Conservation (phyloP, 2,113 vertebrate genomes). For the Cyrtonyx montezumae region DNA sequence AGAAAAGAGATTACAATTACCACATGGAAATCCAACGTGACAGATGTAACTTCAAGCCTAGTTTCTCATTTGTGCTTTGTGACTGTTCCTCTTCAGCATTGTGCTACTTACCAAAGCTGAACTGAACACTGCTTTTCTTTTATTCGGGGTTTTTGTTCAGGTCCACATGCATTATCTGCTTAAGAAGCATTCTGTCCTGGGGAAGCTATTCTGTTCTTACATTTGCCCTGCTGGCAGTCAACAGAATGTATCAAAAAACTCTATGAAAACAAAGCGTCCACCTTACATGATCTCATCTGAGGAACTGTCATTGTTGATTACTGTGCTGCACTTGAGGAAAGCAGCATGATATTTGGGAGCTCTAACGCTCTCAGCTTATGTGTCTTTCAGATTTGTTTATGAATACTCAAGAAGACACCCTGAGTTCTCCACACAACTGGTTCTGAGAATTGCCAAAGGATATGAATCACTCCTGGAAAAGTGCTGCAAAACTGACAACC, state of each 20-base stretch:
- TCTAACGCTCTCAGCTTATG: not conserved
- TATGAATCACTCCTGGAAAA: constrained; percentile 70
- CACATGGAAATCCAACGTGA: rapidly evolving
- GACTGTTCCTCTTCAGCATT: not conserved
- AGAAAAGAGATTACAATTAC: not conserved
- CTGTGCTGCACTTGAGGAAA: not conserved
- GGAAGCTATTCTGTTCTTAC: not conserved
- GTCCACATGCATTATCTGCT: not conserved
- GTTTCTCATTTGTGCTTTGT: not conserved
- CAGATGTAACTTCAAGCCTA: not conserved
- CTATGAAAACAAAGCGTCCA: not conserved
- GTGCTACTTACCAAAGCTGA: not conserved
- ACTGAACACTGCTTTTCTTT: not conserved
- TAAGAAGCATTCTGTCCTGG: not conserved
- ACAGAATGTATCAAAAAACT: not conserved
- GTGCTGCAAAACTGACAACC: constrained; percentile 73
- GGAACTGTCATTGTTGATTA: not conserved
- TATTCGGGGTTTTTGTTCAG: not conserved
- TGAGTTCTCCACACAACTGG: not conserved
- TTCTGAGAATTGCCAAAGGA: constrained; percentile 32
- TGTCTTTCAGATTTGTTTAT: constrained; percentile 71
- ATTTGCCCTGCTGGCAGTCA: not conserved
- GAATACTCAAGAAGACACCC: constrained; percentile 67
- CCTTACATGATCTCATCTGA: not conserved
- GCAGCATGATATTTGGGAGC: not conserved